Base-by-base conservation (phyloP, 2,888 invertebrate species). In the Hypena proboscidalis region DNA sequence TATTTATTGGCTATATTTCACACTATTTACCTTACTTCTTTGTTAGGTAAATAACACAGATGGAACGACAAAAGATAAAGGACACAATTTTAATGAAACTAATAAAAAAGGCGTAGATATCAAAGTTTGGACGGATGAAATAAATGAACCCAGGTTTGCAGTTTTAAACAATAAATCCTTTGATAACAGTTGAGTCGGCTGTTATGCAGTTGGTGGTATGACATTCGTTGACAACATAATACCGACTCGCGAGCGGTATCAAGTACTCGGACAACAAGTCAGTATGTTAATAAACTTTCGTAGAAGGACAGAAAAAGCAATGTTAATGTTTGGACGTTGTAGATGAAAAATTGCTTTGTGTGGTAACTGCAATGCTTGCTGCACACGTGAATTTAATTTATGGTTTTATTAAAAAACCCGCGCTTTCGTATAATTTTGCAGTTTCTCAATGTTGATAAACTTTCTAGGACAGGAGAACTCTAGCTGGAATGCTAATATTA, bases 81-180 rank as follows among this genome's bases (percentile, higher is more conserved):
- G n/a, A n/a, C n/a, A n/a, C n/a, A n/a, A n/a, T n/a, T n/a, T n/a
- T n/a, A 17, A 30, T 39, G 29, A 31, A 33, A 35, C 10, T 26
- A 26, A 25, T 32, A 44, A 32, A 32, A 8, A 39, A 29, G 21
- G 14, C 11, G 4, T 21, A 20, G 13, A 32, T 29, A 35, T 20
- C 14, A 38, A 60, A 57, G 17, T 60, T 50, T 45, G 17, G 38
- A 52, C 39, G n/a, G 40, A 45, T 43, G 40, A 53, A 65, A 59
- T 39, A 52, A 51, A n/a, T n/a, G n/a, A n/a, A n/a, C 29, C 1
- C 25, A 17, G 41, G 37, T 51, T 53, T 36, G 32, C 56, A 50
- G 50, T 47, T 47, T 56, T 33, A 51, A 67, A 65, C 58, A 63
- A 62, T 68, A 76, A 74, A 66, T 70, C 64, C 65, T 58, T 55